Evolutionary conservation across 2,888 invertebrate genomes (phyloP).

Genomic region (Eupeodes luniger): DNA sequence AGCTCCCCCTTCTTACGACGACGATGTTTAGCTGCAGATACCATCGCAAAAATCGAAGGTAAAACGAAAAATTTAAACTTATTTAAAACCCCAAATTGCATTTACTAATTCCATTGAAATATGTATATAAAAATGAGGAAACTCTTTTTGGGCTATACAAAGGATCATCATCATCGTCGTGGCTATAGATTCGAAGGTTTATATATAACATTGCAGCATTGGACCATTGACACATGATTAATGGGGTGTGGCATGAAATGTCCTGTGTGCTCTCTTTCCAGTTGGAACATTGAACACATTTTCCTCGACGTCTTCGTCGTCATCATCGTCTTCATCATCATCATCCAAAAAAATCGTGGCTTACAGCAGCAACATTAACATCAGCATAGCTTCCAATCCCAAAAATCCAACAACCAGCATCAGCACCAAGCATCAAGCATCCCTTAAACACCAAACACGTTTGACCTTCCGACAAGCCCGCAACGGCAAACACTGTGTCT

Average conservation of each 20-base stretch:
- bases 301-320: conserved; percentile 8
- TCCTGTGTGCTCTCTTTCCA: conserved; percentile 56
- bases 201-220: conserved; percentile 21
- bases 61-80: background rate
- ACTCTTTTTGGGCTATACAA: conserved; percentile 41
- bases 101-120: conserved; percentile 65
- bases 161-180: conserved; percentile 43
- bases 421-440: conserved; percentile 65
- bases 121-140: conserved; percentile 29
- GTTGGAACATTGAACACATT: conserved; percentile 35
- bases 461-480: conserved; percentile 70
- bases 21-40: background rate
- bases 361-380: conserved; percentile 33
- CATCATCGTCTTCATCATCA: conserved; percentile 6
- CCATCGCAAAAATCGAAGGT: too few relatives aligned
- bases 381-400: conserved; percentile 1
- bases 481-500: conserved; percentile 23
- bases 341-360: conserved; percentile 58
- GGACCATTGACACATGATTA: conserved; percentile 74
- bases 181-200: background rate
- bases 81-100: conserved; percentile 51
- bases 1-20: background rate
- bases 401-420: background rate
- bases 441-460: conserved; percentile 72
- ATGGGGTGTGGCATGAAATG: conserved; percentile 71